phyloP scores from a whole-genome alignment of 1,140 invertebrate genomes.

The Pseudomyrmex dendroicus region DNA sequence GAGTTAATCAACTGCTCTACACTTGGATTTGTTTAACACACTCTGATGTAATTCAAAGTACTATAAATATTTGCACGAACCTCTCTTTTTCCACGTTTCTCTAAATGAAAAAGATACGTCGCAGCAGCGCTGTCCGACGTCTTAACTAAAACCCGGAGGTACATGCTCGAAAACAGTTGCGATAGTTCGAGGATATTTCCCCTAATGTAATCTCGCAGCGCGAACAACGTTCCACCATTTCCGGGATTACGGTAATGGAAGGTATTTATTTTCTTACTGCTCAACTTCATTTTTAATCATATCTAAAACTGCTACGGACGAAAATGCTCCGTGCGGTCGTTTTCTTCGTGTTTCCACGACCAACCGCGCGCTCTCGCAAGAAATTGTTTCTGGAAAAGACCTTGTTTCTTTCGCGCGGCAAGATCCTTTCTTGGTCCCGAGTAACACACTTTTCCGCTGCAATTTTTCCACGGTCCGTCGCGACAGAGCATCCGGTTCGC shows the following conservation, averaged over 20 bases:
- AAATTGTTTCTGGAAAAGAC: constrained; percentile 37
- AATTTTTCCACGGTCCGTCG: neutral
- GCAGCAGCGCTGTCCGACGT: neutral
- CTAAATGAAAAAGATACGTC: neutral
- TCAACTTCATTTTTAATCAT: constrained; percentile 55
- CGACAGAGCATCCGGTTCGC: constrained; percentile 1
- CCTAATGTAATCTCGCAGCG: constrained; percentile 6
- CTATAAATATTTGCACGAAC: constrained; percentile 2
- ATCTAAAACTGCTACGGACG: constrained; percentile 30
- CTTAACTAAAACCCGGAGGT: constrained; percentile 2
- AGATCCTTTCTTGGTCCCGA: neutral
- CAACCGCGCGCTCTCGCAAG: constrained; percentile 9
- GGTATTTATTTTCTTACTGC: constrained; percentile 50
- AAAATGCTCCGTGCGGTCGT: constrained; percentile 23
- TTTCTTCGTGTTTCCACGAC: constrained; percentile 31
- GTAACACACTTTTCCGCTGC: constrained; percentile 10
- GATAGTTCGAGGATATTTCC: neutral
- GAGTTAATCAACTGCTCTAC: constrained; percentile 11
- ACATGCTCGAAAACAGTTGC: constrained; percentile 1
- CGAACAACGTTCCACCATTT: constrained; percentile 35
- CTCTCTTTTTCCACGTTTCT: neutral
- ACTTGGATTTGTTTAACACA: constrained; percentile 18
- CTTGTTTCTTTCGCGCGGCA: constrained; percentile 26
- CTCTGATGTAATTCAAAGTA: constrained; percentile 1
- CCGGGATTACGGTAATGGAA: constrained; percentile 53